Evolutionary conservation across 2,113 vertebrate species (phyloP), one percentile per base, ranked within the genome.

Genomic region (Corythoichthys haematopterus): DNA sequence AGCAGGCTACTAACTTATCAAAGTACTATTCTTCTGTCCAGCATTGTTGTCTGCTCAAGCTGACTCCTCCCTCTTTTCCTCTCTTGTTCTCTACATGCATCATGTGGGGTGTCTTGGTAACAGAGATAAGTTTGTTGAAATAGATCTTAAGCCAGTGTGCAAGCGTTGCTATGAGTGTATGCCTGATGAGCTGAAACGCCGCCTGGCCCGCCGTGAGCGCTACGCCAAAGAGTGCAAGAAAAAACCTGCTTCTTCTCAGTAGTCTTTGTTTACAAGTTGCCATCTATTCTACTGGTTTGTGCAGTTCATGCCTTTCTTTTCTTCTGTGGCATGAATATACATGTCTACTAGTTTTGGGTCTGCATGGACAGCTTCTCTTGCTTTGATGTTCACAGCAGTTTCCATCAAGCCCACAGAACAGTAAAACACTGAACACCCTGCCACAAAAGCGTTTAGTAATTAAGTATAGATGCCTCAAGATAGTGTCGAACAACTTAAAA

Each of bases 61-160:
- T 51, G 65, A 28, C 20, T 28, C 20, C 43, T 71, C 65, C 88
- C 88, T 84, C 79, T 82, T 87, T 56, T 73, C 68, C 80, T 65
- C 46, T 79, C 65, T 76, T 63, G 51, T 36, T 52, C 45, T 50
- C 47, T 38, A 58, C 75, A 79, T 58, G 74, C 79, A 66, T 78
- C 80, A 48, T 65, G 52, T 74, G 71, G 62, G 80, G 68, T 53
- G 6, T 72, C 73, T 71, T 6, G 58, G 71, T 73, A 74, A 77
- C 82, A 98, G 97, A 93, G 95, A 97, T 93, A 98, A 95, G 80
- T 99, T 98, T 95, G 94, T 99, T 92, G 97, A 98, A 92, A 94
- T 98, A 89, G 97, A 99, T 89, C 92, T 99, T 89, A 98, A 93
- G 88, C 95, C 96, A 71, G 93, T 98, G 87, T 99, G 96, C 91